Percentiles rank a stretch among this genome's conserved stretches.
Evolutionary conservation across 2,113 vertebrate species (phyloP).

Genomic region (Actenoides lindsayi): DNA sequence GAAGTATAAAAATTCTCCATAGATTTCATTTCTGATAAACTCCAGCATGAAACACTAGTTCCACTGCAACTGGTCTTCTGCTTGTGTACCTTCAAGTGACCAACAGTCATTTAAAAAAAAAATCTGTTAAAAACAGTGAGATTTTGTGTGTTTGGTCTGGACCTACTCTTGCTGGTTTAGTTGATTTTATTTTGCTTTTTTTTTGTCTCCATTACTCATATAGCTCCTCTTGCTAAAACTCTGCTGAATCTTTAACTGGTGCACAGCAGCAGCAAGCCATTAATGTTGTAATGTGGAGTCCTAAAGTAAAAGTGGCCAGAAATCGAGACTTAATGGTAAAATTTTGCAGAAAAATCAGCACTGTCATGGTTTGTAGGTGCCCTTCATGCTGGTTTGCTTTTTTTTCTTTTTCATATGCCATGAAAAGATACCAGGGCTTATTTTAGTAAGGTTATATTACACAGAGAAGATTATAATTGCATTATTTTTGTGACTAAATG

Average conservation of each 20-base stretch:
- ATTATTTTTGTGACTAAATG: background rate
- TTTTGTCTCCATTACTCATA: background rate
- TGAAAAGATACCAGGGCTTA: accelerated
- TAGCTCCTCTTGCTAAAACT: background rate
- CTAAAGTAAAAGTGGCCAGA: background rate
- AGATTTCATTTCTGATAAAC: background rate
- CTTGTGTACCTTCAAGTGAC: background rate
- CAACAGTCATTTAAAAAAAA: background rate
- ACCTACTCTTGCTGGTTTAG: background rate
- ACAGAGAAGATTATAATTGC: background rate
- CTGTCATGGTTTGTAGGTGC: background rate
- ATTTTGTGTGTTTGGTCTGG: background rate
- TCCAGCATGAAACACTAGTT: background rate
- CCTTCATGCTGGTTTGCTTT: background rate
- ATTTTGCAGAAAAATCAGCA: background rate
- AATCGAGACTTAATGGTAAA: background rate
- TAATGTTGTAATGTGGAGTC: background rate
- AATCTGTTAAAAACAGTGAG: background rate
- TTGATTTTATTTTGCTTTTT: background rate
- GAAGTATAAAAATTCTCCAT: background rate
- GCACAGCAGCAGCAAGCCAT: background rate
- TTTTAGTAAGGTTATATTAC: background rate
- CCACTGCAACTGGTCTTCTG: background rate
- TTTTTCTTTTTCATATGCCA: background rate
- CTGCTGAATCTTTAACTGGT: background rate